A percentile compares a stretch with the other conserved stretches of the same genome.
These are phyloP conservation scores for Psilopogon haemacephalus DNA, from an alignment of 2,113 vertebrate genomes.

Conservation along the genomic window DNA sequence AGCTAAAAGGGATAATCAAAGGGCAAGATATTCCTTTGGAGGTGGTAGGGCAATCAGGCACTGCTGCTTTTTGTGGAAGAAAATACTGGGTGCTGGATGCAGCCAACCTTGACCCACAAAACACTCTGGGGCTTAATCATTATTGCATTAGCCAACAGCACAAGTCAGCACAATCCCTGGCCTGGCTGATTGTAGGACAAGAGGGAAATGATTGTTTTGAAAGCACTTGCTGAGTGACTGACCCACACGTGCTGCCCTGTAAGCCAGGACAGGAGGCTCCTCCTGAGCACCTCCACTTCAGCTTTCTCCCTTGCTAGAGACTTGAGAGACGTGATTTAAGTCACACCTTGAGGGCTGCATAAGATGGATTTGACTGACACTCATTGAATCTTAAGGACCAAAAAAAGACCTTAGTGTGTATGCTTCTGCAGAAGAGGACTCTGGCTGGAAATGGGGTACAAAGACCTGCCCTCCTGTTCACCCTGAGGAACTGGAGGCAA, in stretches of 20 bases:
- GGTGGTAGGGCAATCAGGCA: not conserved
- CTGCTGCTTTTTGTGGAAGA: not conserved
- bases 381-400: not conserved
- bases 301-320: not conserved
- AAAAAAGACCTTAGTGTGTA: not conserved
- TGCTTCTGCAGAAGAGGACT: not conserved
- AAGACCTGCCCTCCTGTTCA: not conserved
- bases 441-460: not conserved
- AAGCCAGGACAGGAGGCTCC: not conserved
- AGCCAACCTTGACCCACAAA: not conserved
- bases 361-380: not conserved
- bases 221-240: not conserved
- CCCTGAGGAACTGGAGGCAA: not conserved
- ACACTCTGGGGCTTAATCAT: not conserved
- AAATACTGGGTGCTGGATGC: not conserved
- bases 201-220: not conserved
- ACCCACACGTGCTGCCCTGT: fast-evolving
- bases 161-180: not conserved
- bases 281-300: not conserved
- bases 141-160: not conserved
- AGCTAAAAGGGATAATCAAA: not conserved
- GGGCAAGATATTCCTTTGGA: not conserved
- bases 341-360: not conserved
- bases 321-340: not conserved
- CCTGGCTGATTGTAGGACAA: not conserved